Evolutionary conservation across 2,797 vertebrate genomes (phyloP), one percentile per base, ranked within the genome.

Genomic region (Serranus cabrilla): DNA sequence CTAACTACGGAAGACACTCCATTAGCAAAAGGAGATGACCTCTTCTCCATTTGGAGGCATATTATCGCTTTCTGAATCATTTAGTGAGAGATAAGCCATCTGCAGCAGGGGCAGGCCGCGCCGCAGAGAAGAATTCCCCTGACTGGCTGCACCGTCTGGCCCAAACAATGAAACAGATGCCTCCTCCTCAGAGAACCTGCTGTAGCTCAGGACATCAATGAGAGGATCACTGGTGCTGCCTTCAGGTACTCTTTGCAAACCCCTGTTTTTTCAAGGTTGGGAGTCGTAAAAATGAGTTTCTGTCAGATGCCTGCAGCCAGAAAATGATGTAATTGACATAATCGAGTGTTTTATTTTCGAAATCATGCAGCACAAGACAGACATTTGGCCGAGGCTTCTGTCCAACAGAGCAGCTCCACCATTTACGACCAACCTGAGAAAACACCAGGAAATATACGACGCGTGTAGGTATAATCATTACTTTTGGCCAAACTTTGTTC

Each of bases 31-130:
- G 60, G 62, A 81, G 78, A 81, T 61, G 73, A 85, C 87, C 87
- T 85, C 66, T 69, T 55, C 63, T 46, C 63, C 51, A 62, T 87
- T 89, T 71, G 67, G 60, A 87, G 80, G 46, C 87, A 69, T 80
- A 84, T 92, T 82, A 89, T 91, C 82, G 52, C 92, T 92, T 92
- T 90, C 90, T 83, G 83, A 90, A 85, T 92, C 92, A 92, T 90
- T 93, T 87, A 86, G 76, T 85, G 80, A 89, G 90, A 93, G 89
- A 89, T 92, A 88, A 88, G 88, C 91, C 90, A 90, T 91, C 90
- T 90, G 91, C 27, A 87, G 78, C 81, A 45, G 4, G 46, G 73
- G 75, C 81, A 84, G 74, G 77, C 72, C 1, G 49, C 27, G 77
- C 75, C 49, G 61, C 78, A 34, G 11, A 78, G 71, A 64, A 88